phyloP scores from a whole-genome alignment of 2,113 vertebrate species.

The Daboia siamensis region DNA sequence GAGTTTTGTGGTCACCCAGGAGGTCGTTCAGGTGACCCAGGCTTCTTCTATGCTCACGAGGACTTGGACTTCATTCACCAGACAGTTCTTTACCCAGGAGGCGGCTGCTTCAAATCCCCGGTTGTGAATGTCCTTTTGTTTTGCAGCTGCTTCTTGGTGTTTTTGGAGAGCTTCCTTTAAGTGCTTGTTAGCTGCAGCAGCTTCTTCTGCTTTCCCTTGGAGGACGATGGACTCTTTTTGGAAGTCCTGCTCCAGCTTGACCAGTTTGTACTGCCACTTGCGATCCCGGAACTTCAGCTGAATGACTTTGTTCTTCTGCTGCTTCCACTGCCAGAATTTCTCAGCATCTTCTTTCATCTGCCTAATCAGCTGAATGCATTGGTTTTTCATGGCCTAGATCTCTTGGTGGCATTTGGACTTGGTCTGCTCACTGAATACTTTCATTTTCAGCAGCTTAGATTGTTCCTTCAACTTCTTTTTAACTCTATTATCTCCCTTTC shows the following conservation, averaged over 20 bases:
- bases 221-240: conserved; percentile 90
- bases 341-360: conserved; percentile 95
- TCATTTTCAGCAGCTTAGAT: conserved; percentile 90
- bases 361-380: conserved; percentile 90
- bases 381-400: conserved; percentile 91
- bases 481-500: conserved; percentile 85
- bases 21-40: accelerated
- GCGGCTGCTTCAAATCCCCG: conserved; percentile 80
- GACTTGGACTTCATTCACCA: neutral
- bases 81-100: conserved; percentile 72
- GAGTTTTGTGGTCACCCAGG: neutral
- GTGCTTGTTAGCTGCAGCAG: conserved; percentile 91
- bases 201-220: conserved; percentile 93
- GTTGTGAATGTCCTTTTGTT: conserved; percentile 80
- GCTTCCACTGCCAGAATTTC: conserved; percentile 89
- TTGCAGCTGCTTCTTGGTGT: conserved; percentile 82
- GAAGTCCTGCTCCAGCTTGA: conserved; percentile 92
- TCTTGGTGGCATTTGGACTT: conserved; percentile 88
- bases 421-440: conserved; percentile 82
- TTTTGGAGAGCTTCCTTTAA: conserved; percentile 90
- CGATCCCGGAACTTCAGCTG: conserved; percentile 93
- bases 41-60: neutral
- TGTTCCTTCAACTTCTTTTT: conserved; percentile 91
- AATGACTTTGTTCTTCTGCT: conserved; percentile 90
- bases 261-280: conserved; percentile 89